Evolutionary conservation across 1,140 invertebrate genomes (phyloP), one percentile per base, ranked within the genome.

Genomic region (Camponotus vicinus): DNA sequence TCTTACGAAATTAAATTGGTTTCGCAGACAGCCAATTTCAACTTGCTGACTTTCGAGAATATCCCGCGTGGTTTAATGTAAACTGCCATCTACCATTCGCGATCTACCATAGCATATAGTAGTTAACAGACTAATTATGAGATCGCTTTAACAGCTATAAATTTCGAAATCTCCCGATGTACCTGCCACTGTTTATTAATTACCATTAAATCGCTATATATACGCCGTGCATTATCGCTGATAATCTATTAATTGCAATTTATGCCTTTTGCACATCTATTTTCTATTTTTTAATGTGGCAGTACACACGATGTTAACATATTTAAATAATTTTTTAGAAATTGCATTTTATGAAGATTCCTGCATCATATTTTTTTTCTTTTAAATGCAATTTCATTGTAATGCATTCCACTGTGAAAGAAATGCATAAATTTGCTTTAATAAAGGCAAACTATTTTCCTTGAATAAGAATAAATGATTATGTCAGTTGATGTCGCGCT

Each of bases 121-220:
- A 88, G 89, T 92, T 93, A 89, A 91, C 90, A 83, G 82, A 90
- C 86, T 91, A 91, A 93, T 93, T 93, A 92, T 89, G 89, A 91
- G 86, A 93, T 91, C 87, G 73, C 80, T 86, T 83, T 63, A 77
- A 37, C 37, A 21, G 71, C 77, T 75, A 86, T 87, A 80, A 83
- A 88, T 77, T 82, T 86, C 64, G 34, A 89, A 67, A 84, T 37
- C 34, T 78, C 45, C 57, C 52, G n/a, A 42, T 61, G 49, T 21
- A 67, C 15, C 42, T 69, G 61, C 63, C 87, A 73, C 64, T 82
- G 61, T 49, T 21, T 63, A 49, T 89, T 86, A 75, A 83, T 83
- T 61, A 83, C 57, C 70, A 82, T 86, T 89, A 89, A 86, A 89
- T 82, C 32, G 55, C 8, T 55, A 37, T 57, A 79, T 45, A 3